Conservation (phyloP, 2,113 vertebrate species). For the Daubentonia madagascariensis region DNA sequence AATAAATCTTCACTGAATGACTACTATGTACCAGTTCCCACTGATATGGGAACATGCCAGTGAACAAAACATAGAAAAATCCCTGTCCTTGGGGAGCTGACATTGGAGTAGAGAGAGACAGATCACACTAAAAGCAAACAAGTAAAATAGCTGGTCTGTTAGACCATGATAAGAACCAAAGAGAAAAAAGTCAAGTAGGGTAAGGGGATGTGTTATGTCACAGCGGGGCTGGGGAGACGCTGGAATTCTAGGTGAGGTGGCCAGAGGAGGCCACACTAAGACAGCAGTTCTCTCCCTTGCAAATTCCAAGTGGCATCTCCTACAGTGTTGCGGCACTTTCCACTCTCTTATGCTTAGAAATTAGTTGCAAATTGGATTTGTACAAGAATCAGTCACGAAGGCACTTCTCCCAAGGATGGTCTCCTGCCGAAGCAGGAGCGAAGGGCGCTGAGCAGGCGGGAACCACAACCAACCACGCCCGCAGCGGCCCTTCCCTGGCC, state of each 20-base stretch:
- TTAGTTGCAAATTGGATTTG: neutral
- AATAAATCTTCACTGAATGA: neutral
- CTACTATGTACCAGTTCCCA: neutral
- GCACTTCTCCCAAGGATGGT: neutral
- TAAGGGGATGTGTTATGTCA: neutral
- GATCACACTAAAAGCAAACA: neutral
- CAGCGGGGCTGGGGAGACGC: neutral
- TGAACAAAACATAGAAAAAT: neutral
- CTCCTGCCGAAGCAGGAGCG: accelerated
- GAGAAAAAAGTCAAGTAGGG: neutral
- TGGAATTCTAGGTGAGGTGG: neutral
- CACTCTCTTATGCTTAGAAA: neutral
- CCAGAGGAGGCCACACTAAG: neutral
- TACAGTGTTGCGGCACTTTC: neutral
- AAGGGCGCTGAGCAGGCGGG: neutral
- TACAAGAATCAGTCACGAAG: neutral
- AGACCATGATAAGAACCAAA: neutral
- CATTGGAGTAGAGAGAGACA: neutral
- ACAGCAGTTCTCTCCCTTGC: neutral
- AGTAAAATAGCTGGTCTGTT: neutral
- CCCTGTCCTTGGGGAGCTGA: neutral
- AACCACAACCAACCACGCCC: accelerated
- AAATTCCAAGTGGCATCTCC: neutral
- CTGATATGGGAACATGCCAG: neutral
- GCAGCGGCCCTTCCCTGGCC: neutral